Evolutionary conservation across 2,888 invertebrate species (phyloP), one percentile per base, ranked within the genome.

Genomic region (Pseudolycoriella hygida): DNA sequence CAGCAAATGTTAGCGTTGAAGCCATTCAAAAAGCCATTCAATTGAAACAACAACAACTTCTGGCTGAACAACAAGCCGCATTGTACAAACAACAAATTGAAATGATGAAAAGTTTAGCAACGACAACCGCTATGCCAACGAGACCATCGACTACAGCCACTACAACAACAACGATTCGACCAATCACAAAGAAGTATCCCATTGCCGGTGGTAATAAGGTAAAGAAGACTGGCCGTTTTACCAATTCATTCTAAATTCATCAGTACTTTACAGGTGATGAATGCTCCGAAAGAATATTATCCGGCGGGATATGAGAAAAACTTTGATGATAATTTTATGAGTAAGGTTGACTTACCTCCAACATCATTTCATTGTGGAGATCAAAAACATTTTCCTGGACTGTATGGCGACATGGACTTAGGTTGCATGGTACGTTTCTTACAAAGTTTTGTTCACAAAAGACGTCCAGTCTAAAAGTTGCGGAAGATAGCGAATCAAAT

Each of bases 231-330:
- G 12, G n/a, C 6, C 5, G 25, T 45, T 19, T 20, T 17, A 41
- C 5, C 15, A 39, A 40, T 17, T 17, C 25, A 17, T 17, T 41
- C 32, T 25, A n/a, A 38, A 42, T 17, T 42, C n/a, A 18, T 38
- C 17, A 41, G 15, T 32, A n/a, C 14, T 14, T 47, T 39, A 1
- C 42, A 85, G 67, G 87, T 88, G 3, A 88, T 88, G 88, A 88
- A 88, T 58, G 87, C 88, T 0, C 88, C 88, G 0, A 76, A 80
- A 40, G 88, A 88, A 56, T 88, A 88, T 59, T 88, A 88, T 60
- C 88, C 88, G 0, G 80, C 83, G 2, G 83, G 83, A 1, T 88
- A 88, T 56, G 86, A 87, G 56, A 87, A 87, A 64, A 85, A 87
- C 60, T 88, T 85, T 55, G 88, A 88, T 56, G 88, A 88, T 55